These are phyloP conservation scores for Teleogryllus occipitalis DNA, from an alignment of 1,140 invertebrate species.

Conservation along the genomic window DNA sequence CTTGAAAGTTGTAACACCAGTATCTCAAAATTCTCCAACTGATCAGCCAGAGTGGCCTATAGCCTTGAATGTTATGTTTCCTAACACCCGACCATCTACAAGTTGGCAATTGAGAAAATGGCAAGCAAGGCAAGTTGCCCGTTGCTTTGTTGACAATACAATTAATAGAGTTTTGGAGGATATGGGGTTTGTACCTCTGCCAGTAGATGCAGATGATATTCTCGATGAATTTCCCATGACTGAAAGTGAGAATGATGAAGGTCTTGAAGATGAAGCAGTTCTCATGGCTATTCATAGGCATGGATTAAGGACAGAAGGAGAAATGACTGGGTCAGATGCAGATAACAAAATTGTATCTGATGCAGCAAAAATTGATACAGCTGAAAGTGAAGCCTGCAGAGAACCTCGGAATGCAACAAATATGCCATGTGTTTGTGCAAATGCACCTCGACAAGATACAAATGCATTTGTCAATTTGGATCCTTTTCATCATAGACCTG, in stretches of 20 bases:
- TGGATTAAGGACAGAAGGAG: constrained; percentile 36
- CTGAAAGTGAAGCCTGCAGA: not conserved
- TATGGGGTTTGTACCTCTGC: constrained; percentile 32
- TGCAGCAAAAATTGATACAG: not conserved
- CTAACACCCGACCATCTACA: not conserved
- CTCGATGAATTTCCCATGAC: constrained; percentile 27
- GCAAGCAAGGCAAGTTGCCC: constrained; percentile 60
- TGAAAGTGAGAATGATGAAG: constrained; percentile 40
- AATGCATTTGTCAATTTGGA: not conserved
- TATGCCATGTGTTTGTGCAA: not conserved
- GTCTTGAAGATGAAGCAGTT: constrained; percentile 56
- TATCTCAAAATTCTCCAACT: not conserved
- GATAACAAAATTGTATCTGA: constrained; percentile 4
- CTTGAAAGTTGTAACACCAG: not conserved
- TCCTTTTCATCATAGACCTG: constrained; percentile 13
- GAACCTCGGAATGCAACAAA: not conserved
- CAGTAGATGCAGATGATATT: constrained; percentile 43
- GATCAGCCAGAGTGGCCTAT: not conserved
- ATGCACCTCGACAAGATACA: not conserved
- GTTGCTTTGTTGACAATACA: constrained; percentile 61
- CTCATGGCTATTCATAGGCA: constrained; percentile 53
- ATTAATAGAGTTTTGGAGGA: constrained; percentile 59
- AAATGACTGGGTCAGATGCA: not conserved
- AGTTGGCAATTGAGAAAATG: constrained; percentile 39
- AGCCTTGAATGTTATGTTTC: not conserved